These are phyloP conservation scores for Verasper variegatus DNA, from an alignment of 2,113 vertebrate species.

Conservation along the genomic window DNA sequence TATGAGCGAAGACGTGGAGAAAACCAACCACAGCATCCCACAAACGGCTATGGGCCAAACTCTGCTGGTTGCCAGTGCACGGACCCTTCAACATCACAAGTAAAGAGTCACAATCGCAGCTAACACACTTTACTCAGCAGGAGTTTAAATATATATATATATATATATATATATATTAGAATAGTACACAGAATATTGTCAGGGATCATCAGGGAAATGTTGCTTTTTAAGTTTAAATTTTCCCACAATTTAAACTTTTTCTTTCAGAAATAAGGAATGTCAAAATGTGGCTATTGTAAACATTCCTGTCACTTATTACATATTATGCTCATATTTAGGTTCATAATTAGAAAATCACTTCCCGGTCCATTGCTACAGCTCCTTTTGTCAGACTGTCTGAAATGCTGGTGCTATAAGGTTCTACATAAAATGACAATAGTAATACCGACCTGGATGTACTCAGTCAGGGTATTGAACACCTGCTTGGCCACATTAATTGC, in stretches of 20 bases:
- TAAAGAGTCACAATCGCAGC: not conserved
- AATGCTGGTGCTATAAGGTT: not conserved
- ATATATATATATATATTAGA: too few species aligned
- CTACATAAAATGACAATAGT: not conserved
- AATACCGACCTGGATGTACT: slow-evolving; percentile 93
- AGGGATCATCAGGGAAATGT: not conserved
- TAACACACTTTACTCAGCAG: not conserved
- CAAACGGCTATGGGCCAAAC: slow-evolving; percentile 93
- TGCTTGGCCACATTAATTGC: slow-evolving; percentile 98
- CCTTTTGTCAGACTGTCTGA: too few species aligned
- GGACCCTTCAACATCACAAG: slow-evolving; percentile 84
- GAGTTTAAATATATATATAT: too few species aligned
- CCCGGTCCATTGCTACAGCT: too few species aligned
- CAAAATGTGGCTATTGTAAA: too few species aligned
- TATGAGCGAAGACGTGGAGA: slow-evolving; percentile 96
- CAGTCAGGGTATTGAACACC: slow-evolving; percentile 97
- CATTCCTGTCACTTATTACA: too few species aligned
- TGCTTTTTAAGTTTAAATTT: not conserved
- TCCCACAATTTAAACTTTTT: not conserved
- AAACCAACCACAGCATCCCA: slow-evolving; percentile 99
- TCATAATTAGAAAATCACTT: too few species aligned
- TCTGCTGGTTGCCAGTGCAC: slow-evolving; percentile 97
- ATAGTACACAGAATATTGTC: not conserved
- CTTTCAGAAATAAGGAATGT: too few species aligned
- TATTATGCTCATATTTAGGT: too few species aligned